phyloP scores from a whole-genome alignment of 2,888 invertebrate genomes.

The Gisinianus flammeolus region DNA sequence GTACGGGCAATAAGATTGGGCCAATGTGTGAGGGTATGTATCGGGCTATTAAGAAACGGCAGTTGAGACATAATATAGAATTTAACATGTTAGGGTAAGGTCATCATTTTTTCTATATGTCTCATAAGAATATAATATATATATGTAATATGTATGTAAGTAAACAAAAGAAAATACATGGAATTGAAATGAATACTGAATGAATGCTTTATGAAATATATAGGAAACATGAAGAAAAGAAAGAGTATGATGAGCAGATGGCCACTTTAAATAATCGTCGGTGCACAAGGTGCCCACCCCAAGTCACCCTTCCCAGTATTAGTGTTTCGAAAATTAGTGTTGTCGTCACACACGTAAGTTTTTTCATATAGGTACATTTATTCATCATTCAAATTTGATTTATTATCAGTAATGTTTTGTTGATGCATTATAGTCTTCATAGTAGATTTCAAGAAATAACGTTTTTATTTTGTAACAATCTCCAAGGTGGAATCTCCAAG shows the following conservation, averaged over 20 bases:
- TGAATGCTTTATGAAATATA: too few relatives aligned
- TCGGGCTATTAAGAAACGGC: constrained; percentile 74
- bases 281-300: constrained; percentile 63
- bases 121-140: neutral
- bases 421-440: too few relatives aligned
- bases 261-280: constrained; percentile 58
- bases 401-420: too few relatives aligned
- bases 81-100: constrained; percentile 69
- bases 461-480: neutral
- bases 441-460: too few relatives aligned
- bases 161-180: neutral
- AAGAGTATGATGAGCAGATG: constrained; percentile 52
- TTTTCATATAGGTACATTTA: too few relatives aligned
- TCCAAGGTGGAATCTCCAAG: constrained; percentile 49
- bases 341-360: constrained; percentile 68
- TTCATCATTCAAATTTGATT: too few relatives aligned
- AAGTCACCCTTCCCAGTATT: constrained; percentile 66
- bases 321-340: constrained; percentile 68
- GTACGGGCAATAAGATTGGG: constrained; percentile 50
- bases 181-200: constrained; percentile 9
- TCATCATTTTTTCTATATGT: neutral
- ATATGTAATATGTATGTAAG: too few relatives aligned
- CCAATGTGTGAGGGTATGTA: constrained; percentile 65
- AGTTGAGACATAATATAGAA: constrained; percentile 66
- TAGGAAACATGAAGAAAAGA: constrained; percentile 43